Conservation (phyloP, 2,113 vertebrate genomes). For the Thalassarche chlororhynchos region DNA sequence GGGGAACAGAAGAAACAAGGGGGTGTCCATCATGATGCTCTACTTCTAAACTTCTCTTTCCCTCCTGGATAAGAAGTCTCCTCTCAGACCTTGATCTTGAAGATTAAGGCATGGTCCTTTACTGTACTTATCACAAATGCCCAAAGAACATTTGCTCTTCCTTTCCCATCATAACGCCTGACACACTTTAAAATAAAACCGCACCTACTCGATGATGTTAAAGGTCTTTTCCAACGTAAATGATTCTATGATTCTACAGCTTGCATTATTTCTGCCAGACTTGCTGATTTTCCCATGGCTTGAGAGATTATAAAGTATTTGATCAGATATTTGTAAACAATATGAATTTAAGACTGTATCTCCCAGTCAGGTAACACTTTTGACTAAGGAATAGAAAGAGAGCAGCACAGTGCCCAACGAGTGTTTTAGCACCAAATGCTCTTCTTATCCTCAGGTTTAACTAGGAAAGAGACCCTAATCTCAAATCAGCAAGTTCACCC, state of each 20-base stretch:
- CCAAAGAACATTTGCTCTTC: neutral
- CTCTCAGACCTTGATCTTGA: neutral
- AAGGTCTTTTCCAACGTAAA: neutral
- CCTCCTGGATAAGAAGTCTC: neutral
- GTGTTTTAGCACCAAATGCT: neutral
- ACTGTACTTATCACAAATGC: neutral
- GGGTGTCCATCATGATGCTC: neutral
- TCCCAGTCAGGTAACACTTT: neutral
- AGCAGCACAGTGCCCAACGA: rapidly evolving
- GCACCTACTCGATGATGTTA: neutral
- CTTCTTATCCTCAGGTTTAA: neutral
- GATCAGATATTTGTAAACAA: slow-evolving; percentile 21
- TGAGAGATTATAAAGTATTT: neutral
- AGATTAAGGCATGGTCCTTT: neutral
- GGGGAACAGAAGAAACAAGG: neutral
- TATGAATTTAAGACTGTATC: neutral
- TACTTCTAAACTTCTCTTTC: neutral
- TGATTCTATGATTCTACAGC: neutral
- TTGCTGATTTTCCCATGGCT: neutral
- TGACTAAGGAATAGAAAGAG: neutral
- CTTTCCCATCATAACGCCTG: neutral
- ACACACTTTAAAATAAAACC: neutral
- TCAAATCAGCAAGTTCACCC: neutral
- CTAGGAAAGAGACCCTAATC: neutral
- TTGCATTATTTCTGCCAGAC: neutral